These are phyloP conservation scores for Torymus aiolomorphi DNA, from an alignment of 2,888 invertebrate species.

Conservation along the genomic window DNA sequence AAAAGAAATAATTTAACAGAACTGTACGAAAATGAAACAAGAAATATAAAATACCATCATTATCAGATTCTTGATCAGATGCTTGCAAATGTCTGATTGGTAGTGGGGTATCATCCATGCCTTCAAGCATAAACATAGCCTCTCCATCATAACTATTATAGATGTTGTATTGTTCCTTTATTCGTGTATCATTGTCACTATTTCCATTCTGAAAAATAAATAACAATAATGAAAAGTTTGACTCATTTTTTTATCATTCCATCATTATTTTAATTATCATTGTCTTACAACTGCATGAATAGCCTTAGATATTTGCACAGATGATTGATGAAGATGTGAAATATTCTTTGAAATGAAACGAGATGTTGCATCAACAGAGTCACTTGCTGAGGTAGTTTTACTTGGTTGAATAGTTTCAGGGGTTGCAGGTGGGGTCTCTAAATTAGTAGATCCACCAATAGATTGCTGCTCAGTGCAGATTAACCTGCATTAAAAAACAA, in stretches of 20 bases:
- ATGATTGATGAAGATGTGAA: conserved; percentile 18
- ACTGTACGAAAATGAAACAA: conserved; percentile 18
- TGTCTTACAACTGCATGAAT: conserved; percentile 49
- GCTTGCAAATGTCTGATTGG: conserved; percentile 64
- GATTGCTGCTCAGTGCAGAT: conserved; percentile 52
- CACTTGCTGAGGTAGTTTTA: conserved; percentile 64
- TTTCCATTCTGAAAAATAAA: conserved; percentile 65
- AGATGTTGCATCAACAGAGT: conserved; percentile 61
- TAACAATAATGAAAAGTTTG: background rate
- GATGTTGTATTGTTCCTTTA: conserved; percentile 59
- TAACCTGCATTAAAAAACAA: conserved; percentile 44
- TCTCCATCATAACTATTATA: conserved; percentile 79
- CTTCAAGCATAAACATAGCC: conserved; percentile 88
- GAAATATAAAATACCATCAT: conserved; percentile 79
- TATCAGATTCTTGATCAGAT: conserved; percentile 82
- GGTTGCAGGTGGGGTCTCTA: conserved; percentile 64
- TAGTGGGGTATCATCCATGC: conserved; percentile 78
- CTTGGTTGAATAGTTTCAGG: conserved; percentile 64
- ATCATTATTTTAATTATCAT: background rate
- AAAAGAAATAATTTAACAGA: conserved; percentile 15
- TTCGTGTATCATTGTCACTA: conserved; percentile 61
- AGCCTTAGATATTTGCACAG: conserved; percentile 29
- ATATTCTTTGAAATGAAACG: conserved; percentile 58
- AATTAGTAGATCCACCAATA: conserved; percentile 31
- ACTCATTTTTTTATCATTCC: background rate